Conservation (phyloP, 1,140 invertebrate species). For the Bombus difficillimus region DNA sequence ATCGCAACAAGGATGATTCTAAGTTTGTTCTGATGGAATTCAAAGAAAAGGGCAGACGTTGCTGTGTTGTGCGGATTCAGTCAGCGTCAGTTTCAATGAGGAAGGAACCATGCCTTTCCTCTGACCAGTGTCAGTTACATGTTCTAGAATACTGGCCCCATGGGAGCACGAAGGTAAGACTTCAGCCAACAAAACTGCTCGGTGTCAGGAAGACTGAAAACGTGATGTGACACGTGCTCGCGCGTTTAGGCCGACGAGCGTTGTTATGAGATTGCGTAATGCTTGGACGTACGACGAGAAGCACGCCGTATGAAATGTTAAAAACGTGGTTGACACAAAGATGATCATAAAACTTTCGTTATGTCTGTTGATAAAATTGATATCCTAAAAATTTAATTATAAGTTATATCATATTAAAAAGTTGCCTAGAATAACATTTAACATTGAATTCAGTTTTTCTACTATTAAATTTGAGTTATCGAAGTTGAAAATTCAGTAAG, state of each 20-base stretch:
- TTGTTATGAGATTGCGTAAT: constrained; percentile 60
- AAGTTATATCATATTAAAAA: not conserved
- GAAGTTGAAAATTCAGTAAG: not conserved
- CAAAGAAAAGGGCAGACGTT: constrained; percentile 81
- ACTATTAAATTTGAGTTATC: no score
- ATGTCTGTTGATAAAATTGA: no score
- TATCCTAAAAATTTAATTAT: not conserved
- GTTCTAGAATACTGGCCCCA: constrained; percentile 77
- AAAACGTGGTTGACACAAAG: not conserved
- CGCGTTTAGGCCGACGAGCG: constrained; percentile 57
- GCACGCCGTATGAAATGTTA: not conserved
- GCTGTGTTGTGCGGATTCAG: constrained; percentile 52
- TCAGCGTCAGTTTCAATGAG: constrained; percentile 79
- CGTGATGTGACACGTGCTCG: constrained; percentile 74
- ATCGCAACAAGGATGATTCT: not conserved
- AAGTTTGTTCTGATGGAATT: constrained; percentile 44
- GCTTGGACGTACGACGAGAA: not conserved
- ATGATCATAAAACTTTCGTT: not conserved
- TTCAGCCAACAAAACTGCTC: constrained; percentile 61
- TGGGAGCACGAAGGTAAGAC: constrained; percentile 74
- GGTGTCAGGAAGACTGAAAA: constrained; percentile 65
- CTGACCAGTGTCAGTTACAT: constrained; percentile 77
- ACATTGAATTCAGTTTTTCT: no score
- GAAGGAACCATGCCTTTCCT: constrained; percentile 67
- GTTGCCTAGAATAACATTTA: not conserved